These are phyloP conservation scores for Otolemur crassicaudatus DNA, from an alignment of 2,797 vertebrate genomes.

Conservation along the genomic window DNA sequence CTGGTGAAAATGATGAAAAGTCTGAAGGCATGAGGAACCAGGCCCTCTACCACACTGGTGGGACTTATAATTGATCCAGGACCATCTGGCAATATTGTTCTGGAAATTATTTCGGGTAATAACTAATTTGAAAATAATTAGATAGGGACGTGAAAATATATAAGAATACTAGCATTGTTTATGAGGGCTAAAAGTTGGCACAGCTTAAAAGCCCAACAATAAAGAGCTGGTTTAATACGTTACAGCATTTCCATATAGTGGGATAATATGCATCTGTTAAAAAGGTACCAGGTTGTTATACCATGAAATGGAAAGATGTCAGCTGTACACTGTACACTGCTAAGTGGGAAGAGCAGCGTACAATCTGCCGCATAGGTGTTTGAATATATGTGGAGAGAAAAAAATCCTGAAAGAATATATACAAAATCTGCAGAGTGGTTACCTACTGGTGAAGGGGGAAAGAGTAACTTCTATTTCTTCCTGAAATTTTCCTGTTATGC, in stretches of 20 bases:
- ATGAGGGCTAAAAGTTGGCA: constrained; percentile 1
- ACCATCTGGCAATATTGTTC: neutral
- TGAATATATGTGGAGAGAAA: neutral
- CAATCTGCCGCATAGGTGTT: neutral
- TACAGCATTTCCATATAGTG: neutral
- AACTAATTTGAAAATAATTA: constrained; percentile 18
- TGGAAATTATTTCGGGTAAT: constrained; percentile 30
- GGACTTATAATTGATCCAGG: neutral
- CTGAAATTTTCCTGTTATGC: neutral
- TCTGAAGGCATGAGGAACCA: neutral
- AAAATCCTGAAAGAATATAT: neutral
- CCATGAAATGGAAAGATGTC: neutral
- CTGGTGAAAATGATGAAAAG: neutral
- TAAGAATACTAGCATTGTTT: neutral
- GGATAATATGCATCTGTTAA: neutral
- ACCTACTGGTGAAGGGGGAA: neutral
- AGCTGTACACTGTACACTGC: neutral
- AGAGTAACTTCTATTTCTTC: neutral
- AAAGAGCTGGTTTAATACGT: neutral
- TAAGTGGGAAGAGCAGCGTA: neutral
- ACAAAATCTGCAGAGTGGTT: neutral
- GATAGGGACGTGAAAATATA: neutral
- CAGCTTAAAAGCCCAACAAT: neutral
- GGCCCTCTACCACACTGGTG: neutral
- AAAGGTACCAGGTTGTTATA: neutral